Base-by-base conservation (phyloP, 2,888 invertebrate species). In the Eledone cirrhosa region DNA sequence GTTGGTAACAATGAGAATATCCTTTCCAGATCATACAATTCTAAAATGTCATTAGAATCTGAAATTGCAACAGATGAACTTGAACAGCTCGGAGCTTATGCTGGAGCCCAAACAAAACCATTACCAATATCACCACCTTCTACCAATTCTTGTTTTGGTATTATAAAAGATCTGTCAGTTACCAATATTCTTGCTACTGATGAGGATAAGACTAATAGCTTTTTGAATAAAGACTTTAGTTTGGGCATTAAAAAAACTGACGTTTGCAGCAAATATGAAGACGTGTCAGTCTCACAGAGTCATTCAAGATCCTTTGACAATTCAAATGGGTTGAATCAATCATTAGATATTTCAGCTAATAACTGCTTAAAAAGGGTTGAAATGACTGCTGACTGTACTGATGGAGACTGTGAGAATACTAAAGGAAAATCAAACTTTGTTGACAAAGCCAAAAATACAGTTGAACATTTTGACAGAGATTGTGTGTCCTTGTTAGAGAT, bases 111-210 rank as follows among this genome's bases (percentile, higher is more conserved):
- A 29, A 53, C 78, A 74, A 53, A 77, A 31, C 22, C 33, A 16
- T 53, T 59, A 24, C 74, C 31, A 33, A 31, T 59, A 63, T 75
- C 65, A 77, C 75, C 69, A 48, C 67, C 74, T 47, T 80, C 47
- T 67, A 67, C 80, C 79, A 75, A 81, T 63, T 75, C 82, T 31
- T 82, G 83, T 72, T 90, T 90, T 83, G 90, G 90, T 22, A 81
- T 87, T 8, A 89, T 90, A 53, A 90, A 90, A 81, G 89, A 90
- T 80, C 81, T 90, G 22, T 88, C 88, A n/a, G 88, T 90, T 31
- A 86, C 87, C 16, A 90, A 90, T 82, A 89, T 90, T 72, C 85
- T 87, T 78, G 79, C 88, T 11, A 83, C 80, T 31, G 89, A 89
- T 53, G 81, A 82, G 3, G 89, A 89, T 80, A 90, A 90, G 80